Conservation (phyloP, 2,797 vertebrate genomes). For the Catamblyrhynchus diadema region DNA sequence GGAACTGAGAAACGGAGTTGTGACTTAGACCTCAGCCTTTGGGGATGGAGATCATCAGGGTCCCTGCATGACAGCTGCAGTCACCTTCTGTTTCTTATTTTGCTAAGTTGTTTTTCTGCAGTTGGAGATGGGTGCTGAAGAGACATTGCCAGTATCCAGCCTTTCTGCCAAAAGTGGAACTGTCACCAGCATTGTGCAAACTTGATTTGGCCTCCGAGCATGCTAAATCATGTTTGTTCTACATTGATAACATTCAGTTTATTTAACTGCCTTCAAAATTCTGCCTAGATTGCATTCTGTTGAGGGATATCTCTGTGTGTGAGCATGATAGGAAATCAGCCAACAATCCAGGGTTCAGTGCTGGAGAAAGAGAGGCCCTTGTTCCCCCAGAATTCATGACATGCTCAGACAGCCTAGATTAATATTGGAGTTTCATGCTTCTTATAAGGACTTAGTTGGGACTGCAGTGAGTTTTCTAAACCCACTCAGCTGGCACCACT, state of each 20-base stretch:
- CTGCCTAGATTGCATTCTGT: neutral
- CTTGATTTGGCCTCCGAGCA: neutral
- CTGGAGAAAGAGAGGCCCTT: neutral
- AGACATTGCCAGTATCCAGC: neutral
- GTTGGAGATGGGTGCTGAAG: neutral
- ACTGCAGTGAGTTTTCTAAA: neutral
- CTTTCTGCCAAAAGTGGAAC: neutral
- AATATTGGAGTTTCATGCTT: neutral
- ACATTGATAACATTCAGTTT: neutral
- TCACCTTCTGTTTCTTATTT: neutral
- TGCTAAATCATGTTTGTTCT: neutral
- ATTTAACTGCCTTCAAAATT: constrained; percentile 4
- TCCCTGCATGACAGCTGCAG: neutral
- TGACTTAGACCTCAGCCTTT: neutral
- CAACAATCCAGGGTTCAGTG: neutral
- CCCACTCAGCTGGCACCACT: neutral
- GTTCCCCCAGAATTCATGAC: neutral
- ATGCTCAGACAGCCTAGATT: neutral
- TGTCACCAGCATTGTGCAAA: neutral
- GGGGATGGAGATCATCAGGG: neutral
- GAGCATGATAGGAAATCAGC: neutral
- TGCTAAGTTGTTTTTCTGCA: neutral
- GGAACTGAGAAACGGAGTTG: neutral
- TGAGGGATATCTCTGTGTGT: neutral
- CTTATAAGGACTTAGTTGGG: neutral